A percentile compares a stretch with the other conserved stretches of the same genome.
These are phyloP conservation scores for Drosophila infuscata DNA, from an alignment of 2,888 invertebrate species.

Conservation along the genomic window DNA sequence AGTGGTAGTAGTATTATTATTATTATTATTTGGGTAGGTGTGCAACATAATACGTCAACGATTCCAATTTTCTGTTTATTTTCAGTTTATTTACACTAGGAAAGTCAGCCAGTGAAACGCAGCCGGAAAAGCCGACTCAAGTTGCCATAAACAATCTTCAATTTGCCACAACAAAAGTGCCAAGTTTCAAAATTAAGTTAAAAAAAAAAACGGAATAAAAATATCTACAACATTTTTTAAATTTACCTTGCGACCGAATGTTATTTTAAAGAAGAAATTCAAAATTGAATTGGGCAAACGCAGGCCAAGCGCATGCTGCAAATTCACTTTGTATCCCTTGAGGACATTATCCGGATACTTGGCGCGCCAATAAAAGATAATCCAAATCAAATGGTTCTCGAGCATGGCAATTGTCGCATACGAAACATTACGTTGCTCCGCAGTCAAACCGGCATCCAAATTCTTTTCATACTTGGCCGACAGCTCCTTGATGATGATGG, in stretches of 20 bases:
- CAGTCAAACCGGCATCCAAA: slow-evolving; percentile 92
- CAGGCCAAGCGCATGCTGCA: slow-evolving; percentile 94
- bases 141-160: slow-evolving; percentile 44
- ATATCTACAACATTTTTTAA: neutral
- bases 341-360: slow-evolving; percentile 95
- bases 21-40: slow-evolving; percentile 23
- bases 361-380: slow-evolving; percentile 95
- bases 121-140: slow-evolving; percentile 55
- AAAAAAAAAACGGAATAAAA: neutral
- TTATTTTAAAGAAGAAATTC: slow-evolving; percentile 95
- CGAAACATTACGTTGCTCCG: slow-evolving; percentile 94
- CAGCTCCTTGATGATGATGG: slow-evolving; percentile 95
- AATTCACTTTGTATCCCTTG: slow-evolving; percentile 96
- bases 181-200: slow-evolving; percentile 19
- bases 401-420: slow-evolving; percentile 98
- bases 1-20: slow-evolving; percentile 1
- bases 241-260: slow-evolving; percentile 92
- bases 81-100: slow-evolving; percentile 41
- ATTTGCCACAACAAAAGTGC: slow-evolving; percentile 12
- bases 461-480: slow-evolving; percentile 93
- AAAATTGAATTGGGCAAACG: slow-evolving; percentile 94
- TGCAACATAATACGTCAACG: slow-evolving; percentile 66
- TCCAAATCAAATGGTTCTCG: slow-evolving; percentile 97
- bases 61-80: slow-evolving; percentile 40
- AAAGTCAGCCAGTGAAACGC: slow-evolving; percentile 31